phyloP scores from a whole-genome alignment of 1,140 invertebrate species.

The Hypothenemus hampei region DNA sequence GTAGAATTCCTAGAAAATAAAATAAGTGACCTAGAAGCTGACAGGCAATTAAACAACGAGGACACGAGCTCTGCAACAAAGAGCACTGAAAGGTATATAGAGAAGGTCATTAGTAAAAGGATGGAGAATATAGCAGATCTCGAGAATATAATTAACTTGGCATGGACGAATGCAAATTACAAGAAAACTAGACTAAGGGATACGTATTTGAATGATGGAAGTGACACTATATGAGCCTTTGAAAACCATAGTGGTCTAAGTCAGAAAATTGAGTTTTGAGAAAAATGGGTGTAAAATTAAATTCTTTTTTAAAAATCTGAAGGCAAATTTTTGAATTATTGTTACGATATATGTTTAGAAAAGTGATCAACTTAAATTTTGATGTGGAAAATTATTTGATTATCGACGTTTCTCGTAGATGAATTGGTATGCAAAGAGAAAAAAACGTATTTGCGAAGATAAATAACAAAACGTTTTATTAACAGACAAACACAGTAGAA shows the following conservation, averaged over 20 bases:
- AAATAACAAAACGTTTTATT: background rate
- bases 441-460: background rate
- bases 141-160: too few species aligned
- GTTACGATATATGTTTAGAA: background rate
- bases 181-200: too few species aligned
- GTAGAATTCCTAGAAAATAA: too few species aligned
- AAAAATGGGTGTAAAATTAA: too few species aligned
- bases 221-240: background rate
- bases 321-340: background rate
- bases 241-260: conserved; percentile 4
- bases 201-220: background rate
- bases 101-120: too few species aligned
- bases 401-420: background rate
- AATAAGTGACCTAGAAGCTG: too few species aligned
- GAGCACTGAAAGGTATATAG: too few species aligned
- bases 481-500: background rate
- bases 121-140: too few species aligned
- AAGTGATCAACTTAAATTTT: background rate
- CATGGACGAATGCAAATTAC: too few species aligned
- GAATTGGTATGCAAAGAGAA: background rate
- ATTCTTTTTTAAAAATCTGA: background rate
- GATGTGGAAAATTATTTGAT: background rate
- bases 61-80: too few species aligned
- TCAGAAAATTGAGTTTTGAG: conserved; percentile 4
- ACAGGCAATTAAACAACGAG: too few species aligned